Percentiles rank a stretch among this genome's conserved stretches.
Evolutionary conservation across 2,113 vertebrate genomes (phyloP).

Genomic region (Choloepus hoffmanni): DNA sequence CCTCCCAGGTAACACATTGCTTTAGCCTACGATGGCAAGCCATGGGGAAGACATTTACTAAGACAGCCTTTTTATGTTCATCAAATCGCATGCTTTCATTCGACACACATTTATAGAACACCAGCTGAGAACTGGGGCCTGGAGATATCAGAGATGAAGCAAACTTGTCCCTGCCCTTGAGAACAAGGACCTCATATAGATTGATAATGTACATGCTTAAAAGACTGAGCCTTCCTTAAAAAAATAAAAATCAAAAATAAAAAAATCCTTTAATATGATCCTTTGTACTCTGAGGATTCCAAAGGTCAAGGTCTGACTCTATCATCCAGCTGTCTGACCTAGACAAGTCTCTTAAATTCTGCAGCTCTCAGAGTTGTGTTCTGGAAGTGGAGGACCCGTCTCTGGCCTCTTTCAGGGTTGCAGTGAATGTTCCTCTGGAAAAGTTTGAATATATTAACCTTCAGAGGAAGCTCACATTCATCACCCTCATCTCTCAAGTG

Average conservation of each 20-base stretch:
- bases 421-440: neutral
- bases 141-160: neutral
- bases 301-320: fast-evolving
- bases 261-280: neutral
- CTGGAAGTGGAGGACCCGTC: fast-evolving
- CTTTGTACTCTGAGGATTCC: neutral
- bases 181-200: neutral
- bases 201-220: fast-evolving
- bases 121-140: neutral
- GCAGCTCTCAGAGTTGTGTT: no score
- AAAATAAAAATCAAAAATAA: neutral
- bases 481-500: neutral
- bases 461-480: fast-evolving
- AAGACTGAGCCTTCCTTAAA: neutral
- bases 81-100: neutral
- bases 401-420: no score
- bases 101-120: neutral
- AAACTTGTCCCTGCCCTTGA: neutral
- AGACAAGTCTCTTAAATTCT: neutral
- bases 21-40: neutral
- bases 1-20: neutral
- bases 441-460: neutral
- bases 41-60: neutral
- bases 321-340: fast-evolving
- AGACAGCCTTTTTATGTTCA: no score